A percentile compares a stretch with the other conserved stretches of the same genome.
phyloP scores from a whole-genome alignment of 1,140 invertebrate species.

The Thrips palmi region DNA sequence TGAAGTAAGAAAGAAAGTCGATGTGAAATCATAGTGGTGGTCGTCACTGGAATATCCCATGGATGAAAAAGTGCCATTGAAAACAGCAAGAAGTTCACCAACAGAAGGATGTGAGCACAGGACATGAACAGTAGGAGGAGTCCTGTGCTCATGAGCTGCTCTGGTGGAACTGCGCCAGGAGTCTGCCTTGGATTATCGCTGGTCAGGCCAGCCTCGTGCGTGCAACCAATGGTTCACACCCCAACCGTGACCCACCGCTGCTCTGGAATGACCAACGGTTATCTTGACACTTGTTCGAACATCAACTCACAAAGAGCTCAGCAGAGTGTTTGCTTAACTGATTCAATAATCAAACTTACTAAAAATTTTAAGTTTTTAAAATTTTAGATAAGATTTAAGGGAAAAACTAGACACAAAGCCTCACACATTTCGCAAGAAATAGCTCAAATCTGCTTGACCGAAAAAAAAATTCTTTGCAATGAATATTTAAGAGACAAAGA shows the following conservation, averaged over 20 bases:
- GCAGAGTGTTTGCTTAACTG: constrained; percentile 27
- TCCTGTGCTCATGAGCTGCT: constrained; percentile 2
- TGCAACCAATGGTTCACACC: constrained; percentile 16
- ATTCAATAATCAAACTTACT: no score
- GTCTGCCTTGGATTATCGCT: constrained; percentile 14
- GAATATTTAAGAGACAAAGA: no score
- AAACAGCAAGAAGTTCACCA: background rate
- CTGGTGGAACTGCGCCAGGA: constrained; percentile 8
- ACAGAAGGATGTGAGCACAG: background rate
- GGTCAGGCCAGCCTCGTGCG: constrained; percentile 13
- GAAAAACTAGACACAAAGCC: no score
- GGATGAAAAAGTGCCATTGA: constrained; percentile 3
- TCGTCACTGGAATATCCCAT: no score
- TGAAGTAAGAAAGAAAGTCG: no score
- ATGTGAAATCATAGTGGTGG: no score
- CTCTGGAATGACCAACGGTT: constrained; percentile 16
- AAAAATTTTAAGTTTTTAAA: no score
- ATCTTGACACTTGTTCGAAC: constrained; percentile 3
- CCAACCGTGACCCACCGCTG: constrained; percentile 16
- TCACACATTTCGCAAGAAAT: no score
- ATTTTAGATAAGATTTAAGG: no score
- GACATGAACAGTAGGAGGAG: background rate
- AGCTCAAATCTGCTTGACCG: no score
- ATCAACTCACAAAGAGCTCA: constrained; percentile 4
- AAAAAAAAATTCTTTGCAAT: no score